Evolutionary conservation across 2,113 vertebrate genomes (phyloP), one percentile per base, ranked within the genome.

Genomic region (Carassius gibelio): DNA sequence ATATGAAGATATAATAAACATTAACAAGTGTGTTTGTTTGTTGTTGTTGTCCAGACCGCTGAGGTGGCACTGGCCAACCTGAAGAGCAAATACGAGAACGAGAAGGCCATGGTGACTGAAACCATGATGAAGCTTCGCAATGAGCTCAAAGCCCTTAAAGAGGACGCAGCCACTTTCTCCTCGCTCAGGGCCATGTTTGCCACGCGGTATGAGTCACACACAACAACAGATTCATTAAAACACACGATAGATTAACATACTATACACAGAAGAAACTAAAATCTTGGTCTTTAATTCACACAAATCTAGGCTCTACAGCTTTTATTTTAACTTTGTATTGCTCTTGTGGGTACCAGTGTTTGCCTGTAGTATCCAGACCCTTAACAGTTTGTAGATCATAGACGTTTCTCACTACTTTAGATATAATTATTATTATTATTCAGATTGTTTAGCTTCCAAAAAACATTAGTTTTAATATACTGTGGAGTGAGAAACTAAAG

Each of bases 61-160:
- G 98, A 99, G 88, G 97, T 97, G 66, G 98, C 97, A 77, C 96
- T 99, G 74, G 96, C 97, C 90, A 99, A 99, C 93, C 93, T 99
- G 88, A 99, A 99, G 94, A 98, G 98, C 93, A 99, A 99, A 88
- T 99, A 99, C 13, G 96, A 98, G 74, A 99, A 96, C 0, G 98
- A 99, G 92, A 99, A 99, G 91, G 94, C 94, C 0, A 97, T 99
- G 96, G 98, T 99, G 90, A 99, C 96, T 0, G 98, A 99, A 89
- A 99, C 98, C 0, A 99, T 99, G 92, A 96, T 96, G 97, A 99
- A 99, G 89, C 96, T 99, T 59, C 96, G 98, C 34, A 99, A 99
- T 0, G 98, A 99, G 90, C 95, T 99, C 77, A 99, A 99, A 92
- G 96, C 96, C 84, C 95, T 99, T 88, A 99, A 99, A 85, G 98